phyloP scores from a whole-genome alignment of 2,797 vertebrate genomes.

The Argyrosomus regius region DNA sequence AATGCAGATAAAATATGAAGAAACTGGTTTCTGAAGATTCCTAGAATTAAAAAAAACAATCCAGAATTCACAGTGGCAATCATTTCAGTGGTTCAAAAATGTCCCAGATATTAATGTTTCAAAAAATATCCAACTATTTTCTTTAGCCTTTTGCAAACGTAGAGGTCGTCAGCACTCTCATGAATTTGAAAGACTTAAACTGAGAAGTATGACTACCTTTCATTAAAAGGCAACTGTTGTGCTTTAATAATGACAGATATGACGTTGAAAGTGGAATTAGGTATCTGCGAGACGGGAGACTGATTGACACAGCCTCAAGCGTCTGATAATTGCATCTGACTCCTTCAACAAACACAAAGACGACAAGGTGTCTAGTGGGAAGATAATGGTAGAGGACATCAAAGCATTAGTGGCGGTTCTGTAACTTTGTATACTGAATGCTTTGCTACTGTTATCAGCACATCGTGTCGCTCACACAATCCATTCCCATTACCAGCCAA shows the following conservation, averaged over 20 bases:
- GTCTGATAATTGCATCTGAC: constrained; percentile 70
- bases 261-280: constrained; percentile 49
- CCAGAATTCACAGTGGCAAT: constrained; percentile 1
- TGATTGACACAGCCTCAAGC: constrained; percentile 57
- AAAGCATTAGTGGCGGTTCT: constrained; percentile 59
- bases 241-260: constrained; percentile 48
- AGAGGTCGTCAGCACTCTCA: constrained; percentile 28
- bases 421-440: constrained; percentile 44
- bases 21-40: constrained; percentile 1
- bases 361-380: constrained; percentile 58
- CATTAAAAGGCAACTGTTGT: constrained; percentile 32
- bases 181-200: constrained; percentile 16
- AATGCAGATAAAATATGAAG: constrained; percentile 4
- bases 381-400: constrained; percentile 68
- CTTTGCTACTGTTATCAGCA: constrained; percentile 44
- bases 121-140: constrained; percentile 45
- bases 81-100: constrained; percentile 3
- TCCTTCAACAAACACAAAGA: constrained; percentile 67
- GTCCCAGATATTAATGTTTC: constrained; percentile 11
- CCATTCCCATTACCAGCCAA: constrained; percentile 53
- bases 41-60: neutral
- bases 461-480: constrained; percentile 46
- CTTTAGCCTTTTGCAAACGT: constrained; percentile 24
- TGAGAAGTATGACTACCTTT: constrained; percentile 23
- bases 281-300: constrained; percentile 40